phyloP scores from a whole-genome alignment of 2,888 invertebrate species.

The Proisotoma minuta region DNA sequence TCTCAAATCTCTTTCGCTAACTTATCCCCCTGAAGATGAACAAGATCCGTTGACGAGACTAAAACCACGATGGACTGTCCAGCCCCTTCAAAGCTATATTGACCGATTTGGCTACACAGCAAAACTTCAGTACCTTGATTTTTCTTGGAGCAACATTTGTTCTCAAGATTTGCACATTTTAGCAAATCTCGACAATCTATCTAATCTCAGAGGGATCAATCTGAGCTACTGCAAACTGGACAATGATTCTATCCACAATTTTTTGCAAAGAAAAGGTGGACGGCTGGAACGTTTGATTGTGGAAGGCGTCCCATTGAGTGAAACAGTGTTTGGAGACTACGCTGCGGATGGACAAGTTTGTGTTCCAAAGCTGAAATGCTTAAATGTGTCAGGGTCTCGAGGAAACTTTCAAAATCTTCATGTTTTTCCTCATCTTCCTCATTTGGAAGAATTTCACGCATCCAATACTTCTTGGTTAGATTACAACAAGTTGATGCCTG shows the following conservation, averaged over 20 bases:
- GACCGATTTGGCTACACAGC: constrained; percentile 42
- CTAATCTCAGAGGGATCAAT: constrained; percentile 28
- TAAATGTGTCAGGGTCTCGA: constrained; percentile 37
- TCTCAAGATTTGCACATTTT: constrained; percentile 27
- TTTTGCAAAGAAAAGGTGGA: constrained; percentile 33
- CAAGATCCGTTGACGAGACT: constrained; percentile 35
- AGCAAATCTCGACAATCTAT: constrained; percentile 22
- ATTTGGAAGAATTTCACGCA: constrained; percentile 33
- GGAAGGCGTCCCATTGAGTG: constrained; percentile 33
- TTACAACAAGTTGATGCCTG: constrained; percentile 26
- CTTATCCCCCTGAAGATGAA: constrained; percentile 22
- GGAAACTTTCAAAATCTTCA: constrained; percentile 25
- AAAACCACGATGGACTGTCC: constrained; percentile 43
- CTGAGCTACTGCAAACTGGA: constrained; percentile 36
- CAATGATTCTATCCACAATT: constrained; percentile 26
- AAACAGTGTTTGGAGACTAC: constrained; percentile 14
- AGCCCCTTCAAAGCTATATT: constrained; percentile 39
- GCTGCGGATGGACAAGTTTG: not conserved
- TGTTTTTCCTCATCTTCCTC: constrained; percentile 29
- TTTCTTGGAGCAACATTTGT: constrained; percentile 39
- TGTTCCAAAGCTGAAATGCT: constrained; percentile 26
- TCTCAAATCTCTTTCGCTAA: constrained; percentile 13
- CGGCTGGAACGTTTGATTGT: constrained; percentile 35
- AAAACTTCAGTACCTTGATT: constrained; percentile 38
- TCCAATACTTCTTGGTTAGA: constrained; percentile 40